A percentile compares a stretch with the other conserved stretches of the same genome.
Evolutionary conservation across 2,888 invertebrate species (phyloP).

Genomic region (Tenthredo amoena): DNA sequence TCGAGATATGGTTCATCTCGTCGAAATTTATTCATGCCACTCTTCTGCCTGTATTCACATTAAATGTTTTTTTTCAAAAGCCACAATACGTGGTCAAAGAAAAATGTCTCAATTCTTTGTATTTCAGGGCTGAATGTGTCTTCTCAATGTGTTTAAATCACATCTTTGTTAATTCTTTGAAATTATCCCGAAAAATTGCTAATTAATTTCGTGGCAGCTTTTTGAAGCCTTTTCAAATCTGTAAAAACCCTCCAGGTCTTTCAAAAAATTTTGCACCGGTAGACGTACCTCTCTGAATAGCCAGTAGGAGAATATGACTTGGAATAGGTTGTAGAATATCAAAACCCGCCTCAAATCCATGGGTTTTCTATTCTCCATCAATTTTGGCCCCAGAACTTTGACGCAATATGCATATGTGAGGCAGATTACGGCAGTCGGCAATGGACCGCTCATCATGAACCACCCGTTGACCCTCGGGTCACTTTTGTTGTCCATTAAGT

Average conservation of each 20-base stretch:
- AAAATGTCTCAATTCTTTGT: too few species aligned
- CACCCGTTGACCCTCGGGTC: conserved; percentile 90
- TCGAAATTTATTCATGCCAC: too few species aligned
- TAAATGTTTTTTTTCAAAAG: too few species aligned
- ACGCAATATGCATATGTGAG: conserved; percentile 87
- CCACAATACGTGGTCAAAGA: too few species aligned
- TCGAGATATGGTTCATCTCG: too few species aligned
- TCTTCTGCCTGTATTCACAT: too few species aligned
- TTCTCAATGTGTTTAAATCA: not conserved
- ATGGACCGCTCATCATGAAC: conserved; percentile 90
- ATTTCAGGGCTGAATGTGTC: too few species aligned
- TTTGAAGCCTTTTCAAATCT: not conserved
- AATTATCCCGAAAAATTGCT: conserved; percentile 44
- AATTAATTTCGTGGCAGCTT: not conserved
- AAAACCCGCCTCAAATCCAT: conserved; percentile 87
- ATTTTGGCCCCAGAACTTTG: conserved; percentile 87
- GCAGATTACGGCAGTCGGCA: conserved; percentile 88
- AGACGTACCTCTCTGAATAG: conserved; percentile 86
- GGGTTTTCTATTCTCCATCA: conserved; percentile 93
- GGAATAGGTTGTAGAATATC: conserved; percentile 91
- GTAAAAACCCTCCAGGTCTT: not conserved
- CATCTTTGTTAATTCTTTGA: not conserved
- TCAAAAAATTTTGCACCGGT: not conserved
- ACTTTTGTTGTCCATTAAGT: conserved; percentile 92
- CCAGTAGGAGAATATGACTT: conserved; percentile 89